A percentile compares a stretch with the other conserved stretches of the same genome.
Conservation (phyloP, 2,888 invertebrate genomes). For the Junonia oenone region DNA sequence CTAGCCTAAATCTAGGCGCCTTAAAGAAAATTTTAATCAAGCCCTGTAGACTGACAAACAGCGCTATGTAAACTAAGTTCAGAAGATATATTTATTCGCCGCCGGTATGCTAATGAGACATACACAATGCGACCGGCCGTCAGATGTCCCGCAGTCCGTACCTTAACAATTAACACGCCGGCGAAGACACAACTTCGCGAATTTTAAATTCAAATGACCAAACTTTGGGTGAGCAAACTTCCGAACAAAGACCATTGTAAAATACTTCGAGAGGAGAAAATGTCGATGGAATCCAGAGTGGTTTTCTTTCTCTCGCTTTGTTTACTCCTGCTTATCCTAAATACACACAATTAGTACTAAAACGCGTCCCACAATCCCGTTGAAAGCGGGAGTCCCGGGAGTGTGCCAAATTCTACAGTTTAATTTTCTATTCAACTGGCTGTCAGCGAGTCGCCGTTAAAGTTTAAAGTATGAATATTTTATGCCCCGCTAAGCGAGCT, state of each 20-base stretch:
- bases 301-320: conserved; percentile 30
- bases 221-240: conserved; percentile 46
- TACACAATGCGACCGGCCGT: conserved; percentile 33
- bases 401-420: conserved; percentile 25
- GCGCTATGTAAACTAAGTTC: background rate
- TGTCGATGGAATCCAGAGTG: conserved; percentile 26
- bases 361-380: conserved; percentile 15
- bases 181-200: conserved; percentile 47
- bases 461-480: conserved; percentile 31
- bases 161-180: conserved; percentile 65
- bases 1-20: too few species aligned
- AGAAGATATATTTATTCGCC: conserved; percentile 24
- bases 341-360: conserved; percentile 33
- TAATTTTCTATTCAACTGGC: conserved; percentile 31
- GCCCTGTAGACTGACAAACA: background rate
- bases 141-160: conserved; percentile 47
- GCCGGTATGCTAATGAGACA: conserved; percentile 33
- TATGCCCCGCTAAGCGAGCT: conserved; percentile 25
- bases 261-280: conserved; percentile 21
- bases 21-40: conserved; percentile 6
- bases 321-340: conserved; percentile 37
- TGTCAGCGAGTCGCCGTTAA: conserved; percentile 28
- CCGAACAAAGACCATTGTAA: conserved; percentile 30
- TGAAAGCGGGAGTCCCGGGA: conserved; percentile 4
- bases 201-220: conserved; percentile 69